These are phyloP conservation scores for Nibea coibor DNA, from an alignment of 2,113 vertebrate genomes.

Conservation along the genomic window DNA sequence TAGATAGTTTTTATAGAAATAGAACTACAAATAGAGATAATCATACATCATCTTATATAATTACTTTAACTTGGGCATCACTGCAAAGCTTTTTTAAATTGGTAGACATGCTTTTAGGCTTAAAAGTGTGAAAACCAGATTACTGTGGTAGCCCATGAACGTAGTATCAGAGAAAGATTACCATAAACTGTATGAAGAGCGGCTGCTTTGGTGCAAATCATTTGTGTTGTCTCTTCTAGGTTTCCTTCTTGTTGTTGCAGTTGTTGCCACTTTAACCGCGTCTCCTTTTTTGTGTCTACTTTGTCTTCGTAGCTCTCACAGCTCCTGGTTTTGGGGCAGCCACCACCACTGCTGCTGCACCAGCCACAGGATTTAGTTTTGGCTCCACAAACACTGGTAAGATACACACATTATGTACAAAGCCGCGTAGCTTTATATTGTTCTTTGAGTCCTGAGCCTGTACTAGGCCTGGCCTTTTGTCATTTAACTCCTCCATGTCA, in stretches of 20 bases:
- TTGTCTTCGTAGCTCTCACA: slow-evolving; percentile 74
- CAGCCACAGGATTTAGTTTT: slow-evolving; percentile 85
- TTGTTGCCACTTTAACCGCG: not conserved
- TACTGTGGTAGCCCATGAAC: not conserved
- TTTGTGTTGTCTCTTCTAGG: not conserved
- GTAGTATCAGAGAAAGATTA: no score
- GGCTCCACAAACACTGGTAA: slow-evolving; percentile 82
- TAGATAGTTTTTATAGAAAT: no score
- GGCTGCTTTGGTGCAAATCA: not conserved
- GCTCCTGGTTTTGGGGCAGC: slow-evolving; percentile 83
- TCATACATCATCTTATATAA: not conserved
- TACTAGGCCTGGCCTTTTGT: slow-evolving; percentile 24
- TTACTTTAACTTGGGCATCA: not conserved
- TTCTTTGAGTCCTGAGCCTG: not conserved
- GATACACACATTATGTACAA: not conserved
- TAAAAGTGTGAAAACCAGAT: no score
- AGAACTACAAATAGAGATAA: no score
- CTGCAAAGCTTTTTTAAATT: not conserved
- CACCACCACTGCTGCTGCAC: slow-evolving; percentile 79
- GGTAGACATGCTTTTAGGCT: no score
- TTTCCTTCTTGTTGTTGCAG: not conserved
- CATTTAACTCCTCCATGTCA: slow-evolving; percentile 80
- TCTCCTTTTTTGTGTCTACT: not conserved
- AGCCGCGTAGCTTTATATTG: not conserved
- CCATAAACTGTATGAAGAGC: not conserved